Evolutionary conservation across 2,888 invertebrate species (phyloP).

Genomic region (Cryptops parisi): DNA sequence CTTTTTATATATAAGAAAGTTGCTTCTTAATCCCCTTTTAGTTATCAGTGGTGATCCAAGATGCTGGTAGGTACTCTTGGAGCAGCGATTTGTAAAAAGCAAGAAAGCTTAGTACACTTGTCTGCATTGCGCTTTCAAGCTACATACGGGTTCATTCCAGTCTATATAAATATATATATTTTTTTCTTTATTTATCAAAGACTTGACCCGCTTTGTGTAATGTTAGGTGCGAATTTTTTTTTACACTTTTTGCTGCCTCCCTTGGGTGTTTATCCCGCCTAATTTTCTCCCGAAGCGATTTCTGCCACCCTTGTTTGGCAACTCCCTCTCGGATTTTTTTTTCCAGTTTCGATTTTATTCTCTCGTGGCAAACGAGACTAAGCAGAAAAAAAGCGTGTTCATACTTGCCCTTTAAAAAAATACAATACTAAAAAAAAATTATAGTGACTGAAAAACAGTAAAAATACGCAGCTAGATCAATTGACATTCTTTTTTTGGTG

Average conservation of each 20-base stretch:
- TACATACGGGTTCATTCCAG: too few species aligned
- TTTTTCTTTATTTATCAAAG: neutral
- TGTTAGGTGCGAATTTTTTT: neutral
- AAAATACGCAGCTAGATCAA: neutral
- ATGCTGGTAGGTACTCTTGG: too few species aligned
- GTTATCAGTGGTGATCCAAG: too few species aligned
- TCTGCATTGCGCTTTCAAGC: too few species aligned
- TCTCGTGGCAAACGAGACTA: neutral
- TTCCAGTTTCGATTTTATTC: neutral
- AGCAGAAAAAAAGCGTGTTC: neutral
- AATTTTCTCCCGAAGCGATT: neutral
- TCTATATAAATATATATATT: too few species aligned
- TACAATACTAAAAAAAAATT: neutral
- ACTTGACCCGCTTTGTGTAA: too few species aligned
- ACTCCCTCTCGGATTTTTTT: too few species aligned
- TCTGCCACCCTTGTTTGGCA: neutral
- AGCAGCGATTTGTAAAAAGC: too few species aligned
- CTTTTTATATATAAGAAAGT: too few species aligned
- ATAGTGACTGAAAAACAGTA: neutral
- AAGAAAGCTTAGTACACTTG: too few species aligned
- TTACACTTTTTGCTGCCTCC: neutral
- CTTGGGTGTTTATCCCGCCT: neutral
- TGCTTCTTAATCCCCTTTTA: too few species aligned
- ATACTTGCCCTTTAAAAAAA: too few species aligned
- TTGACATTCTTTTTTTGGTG: neutral